These are phyloP conservation scores for Micrasema minimum DNA, from an alignment of 1,140 invertebrate species.

Conservation along the genomic window DNA sequence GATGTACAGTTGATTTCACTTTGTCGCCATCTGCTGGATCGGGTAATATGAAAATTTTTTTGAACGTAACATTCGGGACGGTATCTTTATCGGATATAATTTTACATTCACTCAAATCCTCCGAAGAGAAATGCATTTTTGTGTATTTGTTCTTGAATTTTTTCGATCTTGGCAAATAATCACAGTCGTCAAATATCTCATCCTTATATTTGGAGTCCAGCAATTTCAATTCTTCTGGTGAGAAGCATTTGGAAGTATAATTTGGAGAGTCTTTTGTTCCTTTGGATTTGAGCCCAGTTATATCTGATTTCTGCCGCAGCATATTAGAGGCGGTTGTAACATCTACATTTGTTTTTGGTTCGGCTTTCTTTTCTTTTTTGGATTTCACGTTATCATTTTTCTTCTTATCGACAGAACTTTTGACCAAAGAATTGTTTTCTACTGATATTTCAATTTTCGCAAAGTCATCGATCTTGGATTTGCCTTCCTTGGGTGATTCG, in stretches of 20 bases:
- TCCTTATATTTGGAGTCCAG: constrained; percentile 14
- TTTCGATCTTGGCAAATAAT: constrained; percentile 60
- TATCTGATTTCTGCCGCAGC: constrained; percentile 70
- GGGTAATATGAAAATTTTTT: constrained; percentile 5
- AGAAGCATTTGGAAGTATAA: constrained; percentile 9
- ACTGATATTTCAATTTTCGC: constrained; percentile 39
- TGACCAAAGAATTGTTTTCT: constrained; percentile 54
- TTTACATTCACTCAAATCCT: constrained; percentile 45
- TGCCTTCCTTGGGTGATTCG: constrained; percentile 65
- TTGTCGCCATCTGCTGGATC: constrained; percentile 52
- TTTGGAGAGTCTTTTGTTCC: constrained; percentile 49
- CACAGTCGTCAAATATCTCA: constrained; percentile 50
- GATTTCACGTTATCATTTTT: constrained; percentile 56
- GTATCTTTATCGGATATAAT: constrained; percentile 13
- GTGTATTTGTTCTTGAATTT: constrained; percentile 50
- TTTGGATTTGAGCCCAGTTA: constrained; percentile 69
- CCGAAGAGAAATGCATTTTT: constrained; percentile 52
- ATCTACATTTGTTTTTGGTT: constrained; percentile 37
- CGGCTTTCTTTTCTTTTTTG: constrained; percentile 49
- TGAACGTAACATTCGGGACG: constrained; percentile 7
- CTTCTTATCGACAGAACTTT: constrained; percentile 48
- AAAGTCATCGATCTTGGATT: constrained; percentile 57
- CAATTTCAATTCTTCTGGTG: constrained; percentile 20
- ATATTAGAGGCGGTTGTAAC: constrained; percentile 56
- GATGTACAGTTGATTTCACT: constrained; percentile 58